Evolutionary conservation across 53 echinoderm and acorn worm species (phyloP), one percentile per base, ranked within the genome.

Genomic region (Henricia sp.): DNA sequence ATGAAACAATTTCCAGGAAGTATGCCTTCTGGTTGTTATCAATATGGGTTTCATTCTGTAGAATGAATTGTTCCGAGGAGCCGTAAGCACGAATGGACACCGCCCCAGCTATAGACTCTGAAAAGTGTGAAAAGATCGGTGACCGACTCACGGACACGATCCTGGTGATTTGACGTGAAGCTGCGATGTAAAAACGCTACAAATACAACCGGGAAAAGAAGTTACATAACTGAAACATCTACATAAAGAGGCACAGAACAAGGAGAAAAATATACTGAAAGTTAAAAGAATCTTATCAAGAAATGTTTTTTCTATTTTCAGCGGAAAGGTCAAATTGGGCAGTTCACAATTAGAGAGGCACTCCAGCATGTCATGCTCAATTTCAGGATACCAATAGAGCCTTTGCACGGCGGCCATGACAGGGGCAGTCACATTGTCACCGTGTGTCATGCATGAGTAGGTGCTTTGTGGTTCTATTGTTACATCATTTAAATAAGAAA

Each of bases 81-180:
- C 46, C 28, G 53, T 90, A 95, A 21, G 95, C 95, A 24, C 95
- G 77, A 65, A 95, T 95, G 76, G 95, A 93, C 19, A 91, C 93
- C 3, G 92, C 90, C 26, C 95, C 95, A 11, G 88, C 87, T 17
- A 95, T 76, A 0, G 91, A 91, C 89, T 95, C 95, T 5, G 95
- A 93, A 82, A 95, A 95, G 72, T 95, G 95, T 3, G 93, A 91
- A 32, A 93, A 95, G 77, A 95, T 95, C 9, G 95, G 95, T 35
- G 95, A 95, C 4, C 95, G 69, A 0, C 91, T 84, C 28, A 95
- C 89, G 0, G 95, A 95, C 64, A 91, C 95, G 0, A 95, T 84
- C 17, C 95, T 82, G 40, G 93, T 93, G 41, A 95, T 65, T 69
- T 95, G 95, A 33, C 95, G 85, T 8, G 95, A 93, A 16, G 95